Evolutionary conservation across 2,888 invertebrate genomes (phyloP).

Genomic region (Campoplex nolae): DNA sequence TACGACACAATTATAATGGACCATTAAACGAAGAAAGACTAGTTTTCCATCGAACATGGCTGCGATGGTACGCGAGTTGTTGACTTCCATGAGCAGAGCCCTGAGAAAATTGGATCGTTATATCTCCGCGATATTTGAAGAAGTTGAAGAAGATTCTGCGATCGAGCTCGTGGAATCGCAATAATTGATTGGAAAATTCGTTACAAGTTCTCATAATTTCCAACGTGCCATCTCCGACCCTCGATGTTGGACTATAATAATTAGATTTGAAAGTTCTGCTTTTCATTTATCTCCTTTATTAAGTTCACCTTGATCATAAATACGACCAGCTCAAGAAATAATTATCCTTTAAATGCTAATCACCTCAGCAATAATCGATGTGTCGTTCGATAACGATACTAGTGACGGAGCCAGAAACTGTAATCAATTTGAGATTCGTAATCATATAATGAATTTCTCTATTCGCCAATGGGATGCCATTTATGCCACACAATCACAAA

Average conservation of each 20-base stretch:
- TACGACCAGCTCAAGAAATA: not conserved
- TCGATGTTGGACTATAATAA: not conserved
- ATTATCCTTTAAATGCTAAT: not conserved
- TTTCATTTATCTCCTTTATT: not conserved
- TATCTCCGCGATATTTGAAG: slow-evolving; percentile 28
- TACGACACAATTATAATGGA: slow-evolving; percentile 56
- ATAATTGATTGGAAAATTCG: slow-evolving; percentile 29
- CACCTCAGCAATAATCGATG: not conserved
- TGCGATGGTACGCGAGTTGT: not conserved
- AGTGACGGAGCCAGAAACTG: not conserved
- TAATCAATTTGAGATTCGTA: not conserved
- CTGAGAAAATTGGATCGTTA: slow-evolving; percentile 59
- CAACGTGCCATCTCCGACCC: not conserved
- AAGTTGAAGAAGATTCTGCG: slow-evolving; percentile 13
- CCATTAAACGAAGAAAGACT: slow-evolving; percentile 48
- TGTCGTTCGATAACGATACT: not conserved
- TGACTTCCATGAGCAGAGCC: slow-evolving; percentile 13
- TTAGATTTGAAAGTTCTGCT: not conserved
- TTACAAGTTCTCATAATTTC: not conserved
- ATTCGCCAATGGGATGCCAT: not conserved
- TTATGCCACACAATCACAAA: not conserved
- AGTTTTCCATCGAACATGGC: slow-evolving; percentile 43
- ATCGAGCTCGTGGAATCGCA: not conserved
- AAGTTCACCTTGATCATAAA: not conserved
- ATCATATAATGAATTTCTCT: not conserved